Conservation (phyloP, 2,888 invertebrate genomes). For the Agrotis puta region DNA sequence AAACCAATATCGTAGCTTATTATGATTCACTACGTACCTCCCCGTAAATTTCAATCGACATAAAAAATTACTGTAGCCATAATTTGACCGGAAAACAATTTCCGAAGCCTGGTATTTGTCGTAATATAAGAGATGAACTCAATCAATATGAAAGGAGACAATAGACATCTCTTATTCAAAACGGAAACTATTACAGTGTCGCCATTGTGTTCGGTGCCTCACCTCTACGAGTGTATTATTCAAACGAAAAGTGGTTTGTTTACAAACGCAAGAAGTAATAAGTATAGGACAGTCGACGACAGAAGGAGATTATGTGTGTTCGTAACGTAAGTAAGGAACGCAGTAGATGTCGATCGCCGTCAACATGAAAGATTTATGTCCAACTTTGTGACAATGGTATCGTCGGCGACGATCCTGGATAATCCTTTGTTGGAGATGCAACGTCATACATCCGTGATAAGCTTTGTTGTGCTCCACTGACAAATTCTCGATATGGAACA, state of each 20-base stretch:
- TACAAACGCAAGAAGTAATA: constrained; percentile 83
- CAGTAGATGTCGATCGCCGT: constrained; percentile 82
- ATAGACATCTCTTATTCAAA: constrained; percentile 88
- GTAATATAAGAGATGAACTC: constrained; percentile 81
- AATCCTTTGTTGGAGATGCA: constrained; percentile 85
- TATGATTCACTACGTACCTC: constrained; percentile 58
- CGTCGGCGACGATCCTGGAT: constrained; percentile 83
- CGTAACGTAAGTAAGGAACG: constrained; percentile 76
- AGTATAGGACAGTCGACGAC: constrained; percentile 82
- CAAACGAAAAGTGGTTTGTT: constrained; percentile 89
- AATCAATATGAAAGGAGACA: constrained; percentile 89
- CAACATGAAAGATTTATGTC: constrained; percentile 87
- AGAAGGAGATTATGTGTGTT: constrained; percentile 78
- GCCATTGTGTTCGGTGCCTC: constrained; percentile 88
- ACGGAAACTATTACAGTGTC: constrained; percentile 89
- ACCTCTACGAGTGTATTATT: constrained; percentile 87
- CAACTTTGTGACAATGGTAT: constrained; percentile 84
- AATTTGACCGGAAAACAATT: constrained; percentile 79
- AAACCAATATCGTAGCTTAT: constrained; percentile 62
- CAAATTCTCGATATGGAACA: constrained; percentile 61
- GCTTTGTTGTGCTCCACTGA: constrained; percentile 75
- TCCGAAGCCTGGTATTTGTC: constrained; percentile 75
- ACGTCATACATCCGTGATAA: constrained; percentile 83
- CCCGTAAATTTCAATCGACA: constrained; percentile 58
- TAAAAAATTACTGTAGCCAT: constrained; percentile 70